Base-by-base conservation (phyloP, 2,113 vertebrate species). In the Micronycteris hirsuta region DNA sequence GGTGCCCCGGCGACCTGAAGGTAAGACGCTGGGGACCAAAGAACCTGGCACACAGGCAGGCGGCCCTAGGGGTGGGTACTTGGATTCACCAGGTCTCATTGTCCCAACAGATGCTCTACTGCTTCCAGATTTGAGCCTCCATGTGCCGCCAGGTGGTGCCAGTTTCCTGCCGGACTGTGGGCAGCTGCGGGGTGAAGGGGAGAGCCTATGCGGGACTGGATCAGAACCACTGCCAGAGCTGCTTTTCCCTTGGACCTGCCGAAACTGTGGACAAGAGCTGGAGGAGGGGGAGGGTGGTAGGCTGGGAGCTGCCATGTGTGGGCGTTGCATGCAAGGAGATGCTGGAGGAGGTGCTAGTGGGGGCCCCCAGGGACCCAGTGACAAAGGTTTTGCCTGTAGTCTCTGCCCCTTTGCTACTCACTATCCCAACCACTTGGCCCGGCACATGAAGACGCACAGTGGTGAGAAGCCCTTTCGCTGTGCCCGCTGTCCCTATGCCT, bases 381-480 rank as follows among this genome's bases (percentile, higher is more conserved):
- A 98, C 93, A 99, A 99, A 94, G 99, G 99, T 94, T 99, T 99
- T 61, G 99, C 99, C 36, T 99, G 99, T 85, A 98, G 99, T 65
- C 98, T 99, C 96, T 99, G 99, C 98, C 98, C 99, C 38, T 99
- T 99, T 33, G 99, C 99, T 97, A 99, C 99, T 43, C 99, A 99
- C 97, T 99, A 99, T 97, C 99, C 99, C 63, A 99, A 99, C 98
- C 99, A 99, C 98, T 97, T 99, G 98, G 99, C 99, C 0, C 99
- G 99, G 91, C 99, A 99, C 98, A 99, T 99, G 99, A 99, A 99
- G 98, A 99, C 99, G 0, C 99, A 99, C 98, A 99, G 99, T 2
- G 99, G 99, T 0, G 99, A 99, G 98, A 99, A 99, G 98, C 99
- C 99, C 0, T 99, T 99, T n/a, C 98, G 98, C 97, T 99, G 99